phyloP scores from a whole-genome alignment of 2,797 vertebrate species.

The Orestias chungarensis region DNA sequence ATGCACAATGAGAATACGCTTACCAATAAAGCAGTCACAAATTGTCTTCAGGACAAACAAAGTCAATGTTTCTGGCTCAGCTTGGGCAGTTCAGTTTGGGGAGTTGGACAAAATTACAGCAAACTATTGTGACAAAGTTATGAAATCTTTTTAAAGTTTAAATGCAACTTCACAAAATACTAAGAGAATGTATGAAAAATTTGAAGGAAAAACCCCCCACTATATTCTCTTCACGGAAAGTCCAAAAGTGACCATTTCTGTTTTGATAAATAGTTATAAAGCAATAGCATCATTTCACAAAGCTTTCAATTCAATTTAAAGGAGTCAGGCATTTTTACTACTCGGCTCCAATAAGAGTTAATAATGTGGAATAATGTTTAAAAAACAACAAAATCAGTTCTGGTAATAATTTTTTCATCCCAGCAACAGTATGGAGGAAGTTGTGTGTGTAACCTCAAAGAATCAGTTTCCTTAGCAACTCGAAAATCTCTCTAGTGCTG shows the following conservation, averaged over 20 bases:
- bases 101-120: background rate
- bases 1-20: background rate
- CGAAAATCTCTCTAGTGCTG: background rate
- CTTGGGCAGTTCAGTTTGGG: background rate
- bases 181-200: background rate
- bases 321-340: too few relatives aligned
- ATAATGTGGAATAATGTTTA: background rate
- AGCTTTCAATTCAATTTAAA: too few relatives aligned
- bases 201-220: too few relatives aligned
- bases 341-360: too few relatives aligned
- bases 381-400: too few relatives aligned
- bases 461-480: too few relatives aligned
- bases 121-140: background rate
- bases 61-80: background rate
- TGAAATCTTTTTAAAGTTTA: background rate
- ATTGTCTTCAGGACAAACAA: background rate
- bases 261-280: too few relatives aligned
- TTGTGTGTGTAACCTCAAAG: too few relatives aligned
- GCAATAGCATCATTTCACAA: too few relatives aligned
- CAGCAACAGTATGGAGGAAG: background rate
- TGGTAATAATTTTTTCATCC: too few relatives aligned
- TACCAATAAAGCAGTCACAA: background rate
- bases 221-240: too few relatives aligned
- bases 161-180: background rate
- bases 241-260: too few relatives aligned